These are phyloP conservation scores for Ramazzottius varieornatus DNA, from an alignment of 2,888 invertebrate genomes.

Conservation along the genomic window DNA sequence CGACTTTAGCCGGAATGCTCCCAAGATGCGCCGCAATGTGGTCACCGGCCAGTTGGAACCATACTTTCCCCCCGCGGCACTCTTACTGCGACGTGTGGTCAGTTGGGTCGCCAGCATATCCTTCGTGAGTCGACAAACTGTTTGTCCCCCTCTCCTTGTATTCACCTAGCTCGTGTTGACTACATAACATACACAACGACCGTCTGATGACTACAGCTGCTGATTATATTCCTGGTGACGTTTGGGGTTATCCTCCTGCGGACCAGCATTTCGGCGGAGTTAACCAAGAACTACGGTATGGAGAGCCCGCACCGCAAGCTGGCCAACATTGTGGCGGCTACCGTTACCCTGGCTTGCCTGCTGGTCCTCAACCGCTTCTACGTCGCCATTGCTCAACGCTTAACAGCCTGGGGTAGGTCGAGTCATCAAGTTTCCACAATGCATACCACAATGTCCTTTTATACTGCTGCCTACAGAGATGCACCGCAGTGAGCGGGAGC, in stretches of 20 bases:
- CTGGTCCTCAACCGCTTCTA: slow-evolving; percentile 21
- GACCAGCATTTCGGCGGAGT: neutral
- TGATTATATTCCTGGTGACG: neutral
- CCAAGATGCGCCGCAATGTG: neutral
- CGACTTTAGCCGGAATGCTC: neutral
- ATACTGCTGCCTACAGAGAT: neutral
- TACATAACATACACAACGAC: neutral
- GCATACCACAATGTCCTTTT: neutral
- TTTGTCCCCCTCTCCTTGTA: too few species aligned
- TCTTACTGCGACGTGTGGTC: neutral
- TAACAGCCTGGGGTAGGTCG: neutral
- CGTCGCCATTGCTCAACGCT: neutral
- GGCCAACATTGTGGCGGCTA: slow-evolving; percentile 24
- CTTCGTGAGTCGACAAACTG: neutral
- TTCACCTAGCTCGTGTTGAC: too few species aligned
- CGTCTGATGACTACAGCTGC: neutral
- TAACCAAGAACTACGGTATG: neutral
- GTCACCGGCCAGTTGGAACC: neutral
- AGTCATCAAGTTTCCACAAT: neutral
- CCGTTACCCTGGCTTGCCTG: slow-evolving; percentile 25
- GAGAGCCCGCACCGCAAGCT: neutral
- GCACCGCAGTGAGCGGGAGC: neutral
- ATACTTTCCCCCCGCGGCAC: neutral
- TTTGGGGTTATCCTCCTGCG: neutral
- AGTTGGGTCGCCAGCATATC: slow-evolving; percentile 1